These are phyloP conservation scores for Peromyscus melanophrys DNA, from an alignment of 2,797 vertebrate species.

Conservation along the genomic window DNA sequence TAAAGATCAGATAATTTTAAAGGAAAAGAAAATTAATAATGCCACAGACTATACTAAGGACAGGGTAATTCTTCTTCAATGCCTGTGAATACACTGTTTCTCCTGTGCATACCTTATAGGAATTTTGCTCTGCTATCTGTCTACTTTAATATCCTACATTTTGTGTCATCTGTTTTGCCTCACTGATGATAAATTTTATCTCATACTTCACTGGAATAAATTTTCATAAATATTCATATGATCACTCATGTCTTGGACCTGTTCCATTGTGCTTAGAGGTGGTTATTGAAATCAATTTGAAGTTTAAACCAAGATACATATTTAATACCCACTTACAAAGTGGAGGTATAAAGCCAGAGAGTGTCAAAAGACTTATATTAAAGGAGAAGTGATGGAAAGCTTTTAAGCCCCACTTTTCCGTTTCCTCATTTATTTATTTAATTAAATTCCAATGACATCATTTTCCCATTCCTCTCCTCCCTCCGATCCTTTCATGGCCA, in stretches of 20 bases:
- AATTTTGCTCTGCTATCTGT: slow-evolving; percentile 76
- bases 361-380: slow-evolving; percentile 22
- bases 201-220: slow-evolving; percentile 80
- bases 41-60: background rate
- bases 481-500: background rate
- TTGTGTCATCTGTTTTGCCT: slow-evolving; percentile 81
- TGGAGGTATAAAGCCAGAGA: slow-evolving; percentile 51
- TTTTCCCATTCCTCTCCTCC: background rate
- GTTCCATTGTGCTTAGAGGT: slow-evolving; percentile 77
- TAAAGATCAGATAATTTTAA: background rate
- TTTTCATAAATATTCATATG: slow-evolving; percentile 84
- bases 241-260: slow-evolving; percentile 64
- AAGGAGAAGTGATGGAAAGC: slow-evolving; percentile 56
- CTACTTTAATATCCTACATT: slow-evolving; percentile 81
- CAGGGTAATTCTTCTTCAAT: background rate
- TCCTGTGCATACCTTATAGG: slow-evolving; percentile 78
- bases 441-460: background rate
- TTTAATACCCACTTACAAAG: slow-evolving; percentile 60
- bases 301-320: slow-evolving; percentile 59
- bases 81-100: slow-evolving; percentile 42
- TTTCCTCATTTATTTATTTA: background rate
- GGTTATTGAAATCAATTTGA: slow-evolving; percentile 70
- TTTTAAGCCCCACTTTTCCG: background rate
- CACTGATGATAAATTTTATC: slow-evolving; percentile 82
- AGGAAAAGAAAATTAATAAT: background rate